Evolutionary conservation across 2,113 vertebrate genomes (phyloP), one percentile per base, ranked within the genome.

Genomic region (Neofelis nebulosa): DNA sequence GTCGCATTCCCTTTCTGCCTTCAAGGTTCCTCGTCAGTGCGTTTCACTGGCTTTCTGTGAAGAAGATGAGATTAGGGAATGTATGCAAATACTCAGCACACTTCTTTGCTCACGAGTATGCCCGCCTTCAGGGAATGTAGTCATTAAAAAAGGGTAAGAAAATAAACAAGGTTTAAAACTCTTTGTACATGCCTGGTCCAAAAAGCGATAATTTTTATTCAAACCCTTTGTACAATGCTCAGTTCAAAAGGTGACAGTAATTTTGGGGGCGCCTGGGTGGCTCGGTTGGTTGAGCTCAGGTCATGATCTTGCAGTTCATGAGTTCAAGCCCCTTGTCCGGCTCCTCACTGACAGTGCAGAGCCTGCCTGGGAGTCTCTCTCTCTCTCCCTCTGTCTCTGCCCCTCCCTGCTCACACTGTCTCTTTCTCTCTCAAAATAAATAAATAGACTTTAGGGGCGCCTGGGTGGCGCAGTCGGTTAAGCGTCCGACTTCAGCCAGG

Each of bases 201-300:
- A 38, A 68, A 25, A 36, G 18, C 13, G 38, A n/a, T 52, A 11
- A 2, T 79, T 79, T 79, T 48, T 79, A 50, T 50, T 29, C 6
- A 68, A 21, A 14, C 63, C 38, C 12, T 71, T 25, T 0, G 7
- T n/a, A 6, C 1, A 2, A 16, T 25, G 23, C 27, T 25, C 45
- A 5, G 45, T 52, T 41, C 27, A 31, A 38, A 74, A 21, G 5
- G 15, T 1, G 6, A 36, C 6, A 7, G 6, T 2, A 1, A 14
- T 73, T 36, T 61, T 63, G 27, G 13, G 73, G 7, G 13, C 12
- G 27, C 41, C 23, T 15, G 73, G 73, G 25, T 23, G 23, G 38
- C 23, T 41, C 73, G 45, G 38, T 15, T 41, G 38, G 25, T 45
- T 45, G 33, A 45, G 38, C 38, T 74, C 25, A 3, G 23, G 71